Percentiles rank a stretch among this genome's conserved stretches.
These are phyloP conservation scores for Agriopis aurantiaria DNA, from an alignment of 2,888 invertebrate genomes.

Conservation along the genomic window DNA sequence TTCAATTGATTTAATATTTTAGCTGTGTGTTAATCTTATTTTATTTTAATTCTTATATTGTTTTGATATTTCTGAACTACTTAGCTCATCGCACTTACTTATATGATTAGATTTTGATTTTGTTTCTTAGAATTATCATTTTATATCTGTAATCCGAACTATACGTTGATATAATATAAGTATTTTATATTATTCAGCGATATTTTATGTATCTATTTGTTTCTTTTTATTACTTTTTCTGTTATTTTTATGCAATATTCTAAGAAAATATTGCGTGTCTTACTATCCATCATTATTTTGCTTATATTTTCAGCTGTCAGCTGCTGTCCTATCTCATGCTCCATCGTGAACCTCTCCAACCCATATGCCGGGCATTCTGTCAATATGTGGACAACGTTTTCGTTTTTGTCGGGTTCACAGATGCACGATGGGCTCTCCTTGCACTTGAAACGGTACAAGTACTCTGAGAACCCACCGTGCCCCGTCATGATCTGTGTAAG, in stretches of 20 bases:
- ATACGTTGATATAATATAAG: neutral
- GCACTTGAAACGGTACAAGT: constrained; percentile 35
- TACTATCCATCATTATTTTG: neutral
- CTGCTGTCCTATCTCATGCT: neutral
- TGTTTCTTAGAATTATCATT: neutral
- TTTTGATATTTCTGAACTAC: no score
- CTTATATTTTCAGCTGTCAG: neutral
- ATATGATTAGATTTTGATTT: neutral
- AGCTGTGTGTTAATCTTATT: no score
- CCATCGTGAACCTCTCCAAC: neutral
- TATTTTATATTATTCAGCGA: neutral
- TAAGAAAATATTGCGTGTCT: neutral
- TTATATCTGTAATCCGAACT: neutral
- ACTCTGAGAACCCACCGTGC: constrained; percentile 40
- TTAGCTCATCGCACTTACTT: no score
- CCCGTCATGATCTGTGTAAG: constrained; percentile 29
- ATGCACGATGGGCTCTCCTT: constrained; percentile 36
- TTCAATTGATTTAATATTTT: no score
- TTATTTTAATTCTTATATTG: no score
- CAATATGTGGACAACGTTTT: constrained; percentile 14
- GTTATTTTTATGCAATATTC: constrained; percentile 1
- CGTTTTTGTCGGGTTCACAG: constrained; percentile 26
- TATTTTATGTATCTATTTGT: neutral
- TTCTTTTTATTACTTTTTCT: constrained; percentile 3
- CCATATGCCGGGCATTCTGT: constrained; percentile 20